phyloP scores from a whole-genome alignment of 2,113 vertebrate genomes.

The Lethenteron camtschaticum region DNA sequence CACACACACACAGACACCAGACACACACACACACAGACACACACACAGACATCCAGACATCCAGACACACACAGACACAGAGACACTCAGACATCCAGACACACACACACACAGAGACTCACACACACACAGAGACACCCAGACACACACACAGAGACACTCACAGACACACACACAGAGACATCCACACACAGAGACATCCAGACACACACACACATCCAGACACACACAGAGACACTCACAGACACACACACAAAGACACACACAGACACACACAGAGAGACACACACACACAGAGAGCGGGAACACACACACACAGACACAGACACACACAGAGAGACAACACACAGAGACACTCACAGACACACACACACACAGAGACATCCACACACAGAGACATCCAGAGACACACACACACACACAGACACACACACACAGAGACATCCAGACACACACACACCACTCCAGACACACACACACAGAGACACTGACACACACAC shows the following conservation, averaged over 20 bases:
- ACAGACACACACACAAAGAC: not conserved
- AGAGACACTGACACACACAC: not conserved
- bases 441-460: not conserved
- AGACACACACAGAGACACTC: not conserved
- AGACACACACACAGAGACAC: conserved; percentile 1
- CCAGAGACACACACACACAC: no score
- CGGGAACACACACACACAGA: not conserved
- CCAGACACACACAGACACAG: no score
- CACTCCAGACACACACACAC: not conserved
- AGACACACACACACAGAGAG: no score
- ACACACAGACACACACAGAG: not conserved
- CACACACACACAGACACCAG: no score
- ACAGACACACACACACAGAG: not conserved
- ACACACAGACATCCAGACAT: no score
- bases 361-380: not conserved
- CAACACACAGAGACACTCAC: no score
- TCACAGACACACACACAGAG: not conserved
- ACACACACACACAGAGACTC: no score
- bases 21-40: not conserved
- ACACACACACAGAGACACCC: not conserved
- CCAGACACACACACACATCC: not conserved
- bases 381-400: no score
- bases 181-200: not conserved
- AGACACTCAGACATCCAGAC: no score
- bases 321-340: no score